phyloP scores from a whole-genome alignment of 1,140 invertebrate species.

The Coelopa frigida region DNA sequence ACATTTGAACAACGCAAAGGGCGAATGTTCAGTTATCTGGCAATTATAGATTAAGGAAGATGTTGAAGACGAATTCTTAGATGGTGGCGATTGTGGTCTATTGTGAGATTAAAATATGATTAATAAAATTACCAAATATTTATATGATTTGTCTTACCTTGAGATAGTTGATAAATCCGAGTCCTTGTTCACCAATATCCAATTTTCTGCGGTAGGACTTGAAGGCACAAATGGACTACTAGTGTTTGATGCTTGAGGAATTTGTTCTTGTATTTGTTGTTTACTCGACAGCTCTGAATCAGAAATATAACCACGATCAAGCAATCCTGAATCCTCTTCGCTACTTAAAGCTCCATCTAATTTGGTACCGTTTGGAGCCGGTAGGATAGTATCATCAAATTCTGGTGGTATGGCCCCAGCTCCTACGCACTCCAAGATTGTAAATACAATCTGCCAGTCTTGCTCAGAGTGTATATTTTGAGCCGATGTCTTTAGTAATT shows the following conservation, averaged over 20 bases:
- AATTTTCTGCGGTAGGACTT: conserved; percentile 39
- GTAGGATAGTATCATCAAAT: conserved; percentile 40
- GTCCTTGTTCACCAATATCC: conserved; percentile 44
- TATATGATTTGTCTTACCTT: conserved; percentile 18
- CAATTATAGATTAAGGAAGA: conserved; percentile 40
- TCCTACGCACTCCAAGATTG: conserved; percentile 85
- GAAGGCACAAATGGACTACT: conserved; percentile 16
- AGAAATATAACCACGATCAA: conserved; percentile 47
- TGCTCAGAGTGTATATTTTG: conserved; percentile 89
- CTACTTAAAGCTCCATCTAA: conserved; percentile 54
- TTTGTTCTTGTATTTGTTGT: conserved; percentile 6
- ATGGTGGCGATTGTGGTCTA: conserved; percentile 40
- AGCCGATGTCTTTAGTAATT: conserved; percentile 50
- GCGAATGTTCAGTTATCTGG: conserved; percentile 70
- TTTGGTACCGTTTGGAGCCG: conserved; percentile 37
- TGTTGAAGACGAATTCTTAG: conserved; percentile 53
- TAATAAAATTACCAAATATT: background rate
- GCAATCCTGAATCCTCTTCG: conserved; percentile 45
- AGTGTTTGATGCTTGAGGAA: conserved; percentile 5
- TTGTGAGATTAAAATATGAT: background rate
- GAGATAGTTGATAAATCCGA: conserved; percentile 33
- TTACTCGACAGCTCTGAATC: conserved; percentile 27
- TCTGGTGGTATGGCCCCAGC: conserved; percentile 74
- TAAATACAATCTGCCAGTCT: conserved; percentile 92
- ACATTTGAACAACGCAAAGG: conserved; percentile 76